A percentile compares a stretch with the other conserved stretches of the same genome.
Evolutionary conservation across 2,797 vertebrate genomes (phyloP).

Genomic region (Sphenopsis melanotis): DNA sequence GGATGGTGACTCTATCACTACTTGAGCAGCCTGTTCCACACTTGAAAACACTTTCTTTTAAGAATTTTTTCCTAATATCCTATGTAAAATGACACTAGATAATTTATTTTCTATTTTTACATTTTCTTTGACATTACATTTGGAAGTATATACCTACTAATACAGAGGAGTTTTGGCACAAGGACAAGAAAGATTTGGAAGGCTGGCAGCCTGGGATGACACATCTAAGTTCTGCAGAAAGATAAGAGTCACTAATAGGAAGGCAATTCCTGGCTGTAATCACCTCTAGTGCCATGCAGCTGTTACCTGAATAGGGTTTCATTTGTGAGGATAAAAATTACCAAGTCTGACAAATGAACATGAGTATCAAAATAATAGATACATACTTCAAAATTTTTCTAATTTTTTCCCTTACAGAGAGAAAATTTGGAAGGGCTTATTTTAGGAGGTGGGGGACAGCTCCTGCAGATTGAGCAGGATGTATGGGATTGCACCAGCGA

Average conservation of each 20-base stretch:
- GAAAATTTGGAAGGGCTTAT: background rate
- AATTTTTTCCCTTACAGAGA: background rate
- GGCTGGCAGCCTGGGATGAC: background rate
- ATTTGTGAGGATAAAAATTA: background rate
- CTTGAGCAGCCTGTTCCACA: background rate
- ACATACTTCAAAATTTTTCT: background rate
- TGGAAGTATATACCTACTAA: background rate
- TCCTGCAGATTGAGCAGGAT: background rate
- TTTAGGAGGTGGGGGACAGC: background rate
- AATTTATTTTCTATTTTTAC: background rate
- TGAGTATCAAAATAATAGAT: background rate
- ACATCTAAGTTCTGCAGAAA: background rate
- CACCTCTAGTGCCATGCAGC: background rate
- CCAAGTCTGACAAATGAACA: background rate
- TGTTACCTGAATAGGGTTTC: background rate
- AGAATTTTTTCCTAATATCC: background rate
- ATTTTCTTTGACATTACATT: background rate
- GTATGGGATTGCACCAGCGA: background rate
- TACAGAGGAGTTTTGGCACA: background rate
- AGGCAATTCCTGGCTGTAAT: background rate
- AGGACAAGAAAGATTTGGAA: background rate
- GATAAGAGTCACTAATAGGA: background rate
- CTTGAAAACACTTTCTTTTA: background rate
- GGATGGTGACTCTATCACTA: background rate
- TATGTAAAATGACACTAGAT: background rate